These are phyloP conservation scores for Tichodroma muraria DNA, from an alignment of 2,113 vertebrate genomes.

Conservation along the genomic window DNA sequence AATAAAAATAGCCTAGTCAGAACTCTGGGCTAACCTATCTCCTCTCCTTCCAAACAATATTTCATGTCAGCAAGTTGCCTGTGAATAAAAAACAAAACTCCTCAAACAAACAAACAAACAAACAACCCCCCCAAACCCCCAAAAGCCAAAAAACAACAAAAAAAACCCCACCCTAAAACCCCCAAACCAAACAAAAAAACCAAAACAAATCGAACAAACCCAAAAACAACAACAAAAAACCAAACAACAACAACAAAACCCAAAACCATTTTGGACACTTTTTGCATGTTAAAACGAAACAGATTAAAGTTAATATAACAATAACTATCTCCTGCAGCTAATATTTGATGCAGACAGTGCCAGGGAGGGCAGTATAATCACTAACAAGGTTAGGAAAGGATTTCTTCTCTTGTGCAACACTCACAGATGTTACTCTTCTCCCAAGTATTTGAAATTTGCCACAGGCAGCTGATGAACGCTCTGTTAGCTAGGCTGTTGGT, in stretches of 20 bases:
- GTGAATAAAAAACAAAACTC: background rate
- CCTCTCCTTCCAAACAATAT: background rate
- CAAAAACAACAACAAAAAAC: background rate
- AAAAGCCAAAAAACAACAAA: background rate
- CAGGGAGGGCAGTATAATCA: background rate
- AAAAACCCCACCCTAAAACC: background rate
- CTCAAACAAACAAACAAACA: background rate
- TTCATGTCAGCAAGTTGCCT: background rate
- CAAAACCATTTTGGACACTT: background rate
- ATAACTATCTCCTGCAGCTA: background rate
- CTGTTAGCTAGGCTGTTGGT: background rate
- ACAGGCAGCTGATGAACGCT: background rate
- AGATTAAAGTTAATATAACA: background rate
- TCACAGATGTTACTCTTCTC: background rate
- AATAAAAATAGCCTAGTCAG: background rate
- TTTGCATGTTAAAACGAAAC: background rate
- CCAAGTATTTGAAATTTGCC: background rate
- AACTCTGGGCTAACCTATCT: background rate
- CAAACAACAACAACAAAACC: background rate
- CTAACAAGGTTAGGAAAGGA: background rate
- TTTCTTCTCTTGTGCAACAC: background rate
- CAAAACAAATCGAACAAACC: background rate
- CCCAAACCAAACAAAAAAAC: too few species aligned
- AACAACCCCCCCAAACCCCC: background rate
- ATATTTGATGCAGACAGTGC: background rate